phyloP scores from a whole-genome alignment of 2,113 vertebrate genomes.

The Rhinolophus ferrumequinum region DNA sequence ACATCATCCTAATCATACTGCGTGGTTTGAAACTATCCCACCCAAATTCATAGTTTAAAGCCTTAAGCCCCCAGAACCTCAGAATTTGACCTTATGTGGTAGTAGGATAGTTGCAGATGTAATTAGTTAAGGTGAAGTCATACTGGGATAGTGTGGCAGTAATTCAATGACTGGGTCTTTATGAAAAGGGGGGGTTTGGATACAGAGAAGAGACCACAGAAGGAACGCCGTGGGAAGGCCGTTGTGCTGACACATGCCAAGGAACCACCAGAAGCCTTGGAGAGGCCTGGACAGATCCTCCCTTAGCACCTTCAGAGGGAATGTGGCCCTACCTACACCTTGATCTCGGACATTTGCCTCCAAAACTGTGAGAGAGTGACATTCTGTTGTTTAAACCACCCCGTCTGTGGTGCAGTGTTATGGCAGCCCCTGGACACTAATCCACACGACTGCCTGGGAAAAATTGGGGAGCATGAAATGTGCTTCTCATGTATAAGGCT shows the following conservation, averaged over 20 bases:
- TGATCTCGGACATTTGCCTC: background rate
- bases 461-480: background rate
- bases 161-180: background rate
- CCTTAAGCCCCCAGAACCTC: background rate
- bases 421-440: background rate
- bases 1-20: background rate
- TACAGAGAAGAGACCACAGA: background rate
- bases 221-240: accelerated
- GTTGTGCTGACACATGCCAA: background rate
- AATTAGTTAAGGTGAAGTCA: background rate
- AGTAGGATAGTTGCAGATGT: background rate
- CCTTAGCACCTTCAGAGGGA: background rate
- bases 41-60: no score
- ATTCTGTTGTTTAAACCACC: background rate
- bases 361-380: background rate
- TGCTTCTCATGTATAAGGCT: accelerated
- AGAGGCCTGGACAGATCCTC: background rate
- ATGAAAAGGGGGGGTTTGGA: background rate
- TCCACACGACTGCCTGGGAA: background rate
- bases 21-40: background rate
- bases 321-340: background rate
- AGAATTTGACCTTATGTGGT: background rate
- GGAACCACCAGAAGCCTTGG: background rate
- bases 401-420: background rate
- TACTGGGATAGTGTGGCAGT: no score